Evolutionary conservation across 2,797 vertebrate species (phyloP), one percentile per base, ranked within the genome.

Genomic region (Acipenser ruthenus): DNA sequence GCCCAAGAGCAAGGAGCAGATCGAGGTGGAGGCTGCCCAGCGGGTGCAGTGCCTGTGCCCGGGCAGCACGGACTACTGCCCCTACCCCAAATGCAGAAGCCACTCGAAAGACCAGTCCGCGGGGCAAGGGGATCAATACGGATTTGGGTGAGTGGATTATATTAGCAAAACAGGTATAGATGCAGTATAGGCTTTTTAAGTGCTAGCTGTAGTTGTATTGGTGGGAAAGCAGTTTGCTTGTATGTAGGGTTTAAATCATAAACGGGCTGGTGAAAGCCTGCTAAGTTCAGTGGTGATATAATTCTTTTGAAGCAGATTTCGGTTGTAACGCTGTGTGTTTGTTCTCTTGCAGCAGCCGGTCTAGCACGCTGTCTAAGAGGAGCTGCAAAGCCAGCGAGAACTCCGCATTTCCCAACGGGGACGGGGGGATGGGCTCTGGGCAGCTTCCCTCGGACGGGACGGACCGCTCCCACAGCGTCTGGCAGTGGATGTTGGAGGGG

Each of bases 401-500:
- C 2, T 52, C 74, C 0, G 71, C 74, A 71, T 74, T 48, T 49
- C 63, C n/a, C 0, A 49, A 75, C 0, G 79, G 83, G 93, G 93
- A 93, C 7, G 79, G 80, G 55, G 81, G 81, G 6, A 68, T 65
- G 6, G 72, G 18, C 9, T 37, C 79, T 9, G 75, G 83, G 51
- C 93, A 91, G 83, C 88, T 93, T 10, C 94, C 93, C 0, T 83
- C 81, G 6, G 89, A 92, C 13, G 94, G 89, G 7, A 80, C 92
- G 0, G 94, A 95, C 81, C 86, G 92, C 70, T 78, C 92, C 0
- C 93, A 95, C 84, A 93, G 92, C 0, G 93, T 94, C 71, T 86
- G 94, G 91, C 94, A 94, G 85, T 96, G 95, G 94, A 91, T 96
- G 86, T 77, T 95, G 78, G 95, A 96, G 78, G 94, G 89, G 0